phyloP scores from a whole-genome alignment of 30 jellyfish, hydroid and myxozoan species.

The Phacellophora camtschatica region DNA sequence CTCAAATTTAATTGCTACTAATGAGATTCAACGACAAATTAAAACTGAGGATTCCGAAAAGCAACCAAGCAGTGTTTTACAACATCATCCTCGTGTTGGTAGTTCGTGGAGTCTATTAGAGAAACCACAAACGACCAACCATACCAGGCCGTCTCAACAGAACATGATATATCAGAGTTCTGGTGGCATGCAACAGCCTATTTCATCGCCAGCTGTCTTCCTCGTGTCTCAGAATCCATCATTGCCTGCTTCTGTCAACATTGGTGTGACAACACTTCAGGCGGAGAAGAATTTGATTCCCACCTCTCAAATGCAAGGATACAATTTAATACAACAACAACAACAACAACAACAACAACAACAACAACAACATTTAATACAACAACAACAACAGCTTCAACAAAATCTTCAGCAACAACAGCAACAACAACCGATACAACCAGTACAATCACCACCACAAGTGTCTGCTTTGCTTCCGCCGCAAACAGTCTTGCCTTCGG shows the following conservation, averaged over 20 bases:
- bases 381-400: not conserved
- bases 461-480: not conserved
- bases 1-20: not conserved
- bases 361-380: not conserved
- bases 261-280: no score
- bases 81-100: constrained; percentile 9
- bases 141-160: not conserved
- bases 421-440: constrained; percentile 9
- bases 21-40: not conserved
- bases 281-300: not conserved
- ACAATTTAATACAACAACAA: not conserved
- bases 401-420: not conserved
- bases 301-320: not conserved
- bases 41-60: not conserved
- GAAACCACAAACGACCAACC: constrained; percentile 4
- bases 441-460: not conserved
- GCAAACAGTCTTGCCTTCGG: not conserved
- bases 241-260: no score
- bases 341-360: not conserved
- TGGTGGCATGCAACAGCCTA: not conserved
- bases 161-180: not conserved
- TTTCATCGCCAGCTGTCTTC: not conserved
- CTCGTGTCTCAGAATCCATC: constrained; percentile 11
- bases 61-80: not conserved
- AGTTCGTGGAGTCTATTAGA: constrained; percentile 19